phyloP scores from a whole-genome alignment of 2,797 vertebrate species.

The Melanotaenia boesemani region DNA sequence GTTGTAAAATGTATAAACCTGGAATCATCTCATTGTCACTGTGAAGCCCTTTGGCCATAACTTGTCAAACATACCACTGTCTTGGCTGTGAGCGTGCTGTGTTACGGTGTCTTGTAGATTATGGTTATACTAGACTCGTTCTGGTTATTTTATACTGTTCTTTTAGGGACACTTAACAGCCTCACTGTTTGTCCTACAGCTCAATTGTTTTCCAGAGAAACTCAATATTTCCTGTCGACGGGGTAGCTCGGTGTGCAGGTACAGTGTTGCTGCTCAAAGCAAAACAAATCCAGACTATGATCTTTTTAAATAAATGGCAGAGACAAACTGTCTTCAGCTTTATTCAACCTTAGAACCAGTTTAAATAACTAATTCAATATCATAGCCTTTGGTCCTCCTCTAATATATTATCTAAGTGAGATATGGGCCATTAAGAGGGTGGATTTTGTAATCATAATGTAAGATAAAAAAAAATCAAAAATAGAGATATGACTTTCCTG shows the following conservation, averaged over 20 bases:
- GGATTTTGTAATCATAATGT: background rate
- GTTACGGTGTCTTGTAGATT: background rate
- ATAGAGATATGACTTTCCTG: background rate
- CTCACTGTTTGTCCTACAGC: background rate
- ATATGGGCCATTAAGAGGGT: too few relatives aligned
- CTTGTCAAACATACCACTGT: background rate
- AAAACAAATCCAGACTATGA: background rate
- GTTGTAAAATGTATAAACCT: background rate
- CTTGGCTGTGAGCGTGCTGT: conserved; percentile 1
- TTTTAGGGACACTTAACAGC: conserved; percentile 17
- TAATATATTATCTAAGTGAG: too few relatives aligned
- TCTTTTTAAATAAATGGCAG: conserved; percentile 5
- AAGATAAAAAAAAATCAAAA: background rate
- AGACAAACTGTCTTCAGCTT: background rate
- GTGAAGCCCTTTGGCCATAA: background rate
- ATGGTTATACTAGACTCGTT: conserved; percentile 20
- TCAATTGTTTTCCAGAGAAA: background rate
- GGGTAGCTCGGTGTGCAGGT: too few relatives aligned
- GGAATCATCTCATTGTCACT: background rate
- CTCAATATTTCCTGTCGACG: background rate
- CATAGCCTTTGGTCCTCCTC: background rate
- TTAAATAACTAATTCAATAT: background rate
- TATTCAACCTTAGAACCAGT: background rate
- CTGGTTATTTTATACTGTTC: background rate
- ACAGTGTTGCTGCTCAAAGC: background rate